phyloP scores from a whole-genome alignment of 2,888 invertebrate genomes.

The Odontothrips loti region DNA sequence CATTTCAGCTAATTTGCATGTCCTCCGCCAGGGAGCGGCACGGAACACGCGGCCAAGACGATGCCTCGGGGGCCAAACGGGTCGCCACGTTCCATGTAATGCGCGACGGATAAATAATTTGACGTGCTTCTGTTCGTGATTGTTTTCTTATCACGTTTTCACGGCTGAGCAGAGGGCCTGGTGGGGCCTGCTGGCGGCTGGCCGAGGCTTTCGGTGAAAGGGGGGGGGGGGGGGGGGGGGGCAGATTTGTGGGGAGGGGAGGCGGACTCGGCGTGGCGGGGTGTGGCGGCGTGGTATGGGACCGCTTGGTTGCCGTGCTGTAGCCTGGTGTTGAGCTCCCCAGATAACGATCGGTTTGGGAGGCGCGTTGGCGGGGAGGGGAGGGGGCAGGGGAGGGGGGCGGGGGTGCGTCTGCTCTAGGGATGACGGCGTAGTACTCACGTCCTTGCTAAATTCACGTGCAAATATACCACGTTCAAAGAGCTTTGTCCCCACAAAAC shows the following conservation, averaged over 20 bases:
- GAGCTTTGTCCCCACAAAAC: too few species aligned
- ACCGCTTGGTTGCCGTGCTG: too few species aligned
- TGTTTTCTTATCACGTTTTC: constrained; percentile 26
- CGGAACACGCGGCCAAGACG: not conserved
- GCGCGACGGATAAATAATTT: not conserved
- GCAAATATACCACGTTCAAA: too few species aligned
- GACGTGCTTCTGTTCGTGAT: constrained; percentile 8
- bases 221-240: not conserved
- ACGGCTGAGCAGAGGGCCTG: constrained; percentile 2
- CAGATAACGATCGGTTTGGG: constrained; percentile 19
- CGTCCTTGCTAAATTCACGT: too few species aligned
- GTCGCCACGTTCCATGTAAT: not conserved
- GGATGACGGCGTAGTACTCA: too few species aligned
- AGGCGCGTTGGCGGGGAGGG: not conserved
- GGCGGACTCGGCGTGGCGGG: not conserved
- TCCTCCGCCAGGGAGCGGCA: too few species aligned
- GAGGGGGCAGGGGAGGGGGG: not conserved
- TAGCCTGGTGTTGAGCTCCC: constrained; percentile 7
- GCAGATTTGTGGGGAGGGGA: not conserved
- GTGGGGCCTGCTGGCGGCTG: not conserved
- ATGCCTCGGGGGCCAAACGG: not conserved
- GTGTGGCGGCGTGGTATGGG: not conserved
- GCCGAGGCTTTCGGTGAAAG: not conserved
- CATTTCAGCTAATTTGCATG: too few species aligned
- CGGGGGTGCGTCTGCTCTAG: too few species aligned